Conservation (phyloP, 2,113 vertebrate genomes). For the Pterocles burchelli region DNA sequence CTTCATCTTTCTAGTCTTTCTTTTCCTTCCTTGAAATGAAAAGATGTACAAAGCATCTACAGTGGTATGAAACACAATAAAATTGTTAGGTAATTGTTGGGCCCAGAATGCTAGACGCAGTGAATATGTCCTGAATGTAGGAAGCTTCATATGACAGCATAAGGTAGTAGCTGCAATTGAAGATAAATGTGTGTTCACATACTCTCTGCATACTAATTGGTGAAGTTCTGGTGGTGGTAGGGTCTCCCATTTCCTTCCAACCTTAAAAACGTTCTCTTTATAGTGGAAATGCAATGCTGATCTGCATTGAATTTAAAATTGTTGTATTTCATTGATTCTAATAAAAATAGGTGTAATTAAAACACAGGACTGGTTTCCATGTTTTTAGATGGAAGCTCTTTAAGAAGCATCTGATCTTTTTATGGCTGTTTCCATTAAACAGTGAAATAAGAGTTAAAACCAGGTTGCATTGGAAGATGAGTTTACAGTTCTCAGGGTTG, state of each 20-base stretch:
- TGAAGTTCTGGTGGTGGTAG: not conserved
- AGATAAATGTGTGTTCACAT: not conserved
- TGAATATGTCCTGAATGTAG: not conserved
- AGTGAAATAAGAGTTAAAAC: not conserved
- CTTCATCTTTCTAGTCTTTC: slow-evolving; percentile 15
- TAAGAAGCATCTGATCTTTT: not conserved
- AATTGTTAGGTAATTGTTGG: not conserved
- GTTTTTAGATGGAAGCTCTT: not conserved
- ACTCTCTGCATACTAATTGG: not conserved
- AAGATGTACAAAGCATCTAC: slow-evolving; percentile 57
- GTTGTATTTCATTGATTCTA: not conserved
- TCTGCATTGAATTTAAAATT: not conserved
- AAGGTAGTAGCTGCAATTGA: not conserved
- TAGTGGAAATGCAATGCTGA: not conserved
- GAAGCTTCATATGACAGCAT: not conserved
- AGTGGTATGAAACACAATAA: slow-evolving; percentile 31
- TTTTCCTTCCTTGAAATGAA: slow-evolving; percentile 49
- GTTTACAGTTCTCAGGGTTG: not conserved
- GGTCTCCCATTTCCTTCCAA: not conserved
- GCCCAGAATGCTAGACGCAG: not conserved
- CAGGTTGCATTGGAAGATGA: not conserved
- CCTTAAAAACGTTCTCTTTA: not conserved
- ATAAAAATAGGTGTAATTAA: not conserved
- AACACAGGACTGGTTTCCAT: not conserved
- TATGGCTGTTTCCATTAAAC: not conserved